phyloP scores from a whole-genome alignment of 2,113 vertebrate genomes.

The Megaceryle torquata region DNA sequence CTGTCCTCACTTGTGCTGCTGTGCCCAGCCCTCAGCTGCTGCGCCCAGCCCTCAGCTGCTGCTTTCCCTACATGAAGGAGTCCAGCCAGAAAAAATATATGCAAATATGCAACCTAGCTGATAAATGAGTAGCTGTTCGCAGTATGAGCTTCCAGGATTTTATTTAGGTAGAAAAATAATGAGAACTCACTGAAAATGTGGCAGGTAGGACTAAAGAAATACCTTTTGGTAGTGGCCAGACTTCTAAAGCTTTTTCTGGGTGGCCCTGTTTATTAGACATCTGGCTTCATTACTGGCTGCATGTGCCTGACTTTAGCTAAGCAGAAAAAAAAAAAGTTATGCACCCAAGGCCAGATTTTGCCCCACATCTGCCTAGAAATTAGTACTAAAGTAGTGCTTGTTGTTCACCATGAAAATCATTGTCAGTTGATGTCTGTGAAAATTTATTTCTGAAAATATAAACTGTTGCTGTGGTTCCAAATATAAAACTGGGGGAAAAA shows the following conservation, averaged over 20 bases:
- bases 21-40: neutral
- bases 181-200: neutral
- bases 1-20: neutral
- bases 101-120: neutral
- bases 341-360: neutral
- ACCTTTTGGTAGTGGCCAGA: neutral
- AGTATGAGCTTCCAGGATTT: neutral
- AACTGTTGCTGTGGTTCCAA: neutral
- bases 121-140: neutral
- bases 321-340: neutral
- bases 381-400: neutral
- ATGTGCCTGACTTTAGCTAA: neutral
- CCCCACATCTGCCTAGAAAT: neutral
- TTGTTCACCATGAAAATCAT: neutral
- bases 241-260: neutral
- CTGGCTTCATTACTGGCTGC: neutral
- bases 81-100: neutral
- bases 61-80: neutral
- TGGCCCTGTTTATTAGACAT: neutral
- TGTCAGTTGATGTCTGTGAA: neutral
- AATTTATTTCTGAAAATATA: neutral
- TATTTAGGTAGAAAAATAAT: slow-evolving; percentile 22
- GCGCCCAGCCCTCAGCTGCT: neutral
- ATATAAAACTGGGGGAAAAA: neutral
- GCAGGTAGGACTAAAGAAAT: slow-evolving; percentile 22